Percentiles rank a stretch among this genome's conserved stretches.
phyloP scores from a whole-genome alignment of 1,140 invertebrate genomes.

The Ridgeia piscesae region DNA sequence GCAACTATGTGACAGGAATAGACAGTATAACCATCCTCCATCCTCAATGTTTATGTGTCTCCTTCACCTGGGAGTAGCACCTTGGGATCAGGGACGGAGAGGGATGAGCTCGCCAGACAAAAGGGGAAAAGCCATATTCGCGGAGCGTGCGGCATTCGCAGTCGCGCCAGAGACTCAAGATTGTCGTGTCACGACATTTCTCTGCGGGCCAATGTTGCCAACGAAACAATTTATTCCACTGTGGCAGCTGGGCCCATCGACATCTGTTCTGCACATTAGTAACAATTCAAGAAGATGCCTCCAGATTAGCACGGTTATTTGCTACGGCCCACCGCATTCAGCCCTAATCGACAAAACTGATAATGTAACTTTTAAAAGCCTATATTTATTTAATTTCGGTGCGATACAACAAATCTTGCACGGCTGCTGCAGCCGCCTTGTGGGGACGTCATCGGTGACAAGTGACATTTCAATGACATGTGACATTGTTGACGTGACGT shows the following conservation, averaged over 20 bases:
- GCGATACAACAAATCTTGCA: not conserved
- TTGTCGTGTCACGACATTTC: not conserved
- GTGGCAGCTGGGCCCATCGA: not conserved
- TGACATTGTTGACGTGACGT: not conserved
- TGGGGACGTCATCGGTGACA: not conserved
- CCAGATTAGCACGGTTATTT: not conserved
- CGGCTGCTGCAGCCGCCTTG: not conserved
- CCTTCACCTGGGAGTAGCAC: not conserved
- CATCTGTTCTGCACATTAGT: not conserved
- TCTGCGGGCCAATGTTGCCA: not conserved
- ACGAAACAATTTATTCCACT: not conserved
- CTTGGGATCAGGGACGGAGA: not conserved
- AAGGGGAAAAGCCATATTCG: not conserved
- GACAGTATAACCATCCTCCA: not conserved
- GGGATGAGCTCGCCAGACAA: not conserved
- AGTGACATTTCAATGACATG: constrained; percentile 5
- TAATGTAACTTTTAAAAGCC: constrained; percentile 1
- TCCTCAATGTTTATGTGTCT: not conserved
- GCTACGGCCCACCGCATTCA: not conserved
- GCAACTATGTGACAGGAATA: not conserved
- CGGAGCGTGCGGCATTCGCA: not conserved
- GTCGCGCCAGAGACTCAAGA: not conserved
- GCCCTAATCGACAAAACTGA: not conserved
- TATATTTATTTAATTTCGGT: not conserved
- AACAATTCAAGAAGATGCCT: not conserved